phyloP scores from a whole-genome alignment of 2,888 invertebrate genomes.

The Xylocampa areola region DNA sequence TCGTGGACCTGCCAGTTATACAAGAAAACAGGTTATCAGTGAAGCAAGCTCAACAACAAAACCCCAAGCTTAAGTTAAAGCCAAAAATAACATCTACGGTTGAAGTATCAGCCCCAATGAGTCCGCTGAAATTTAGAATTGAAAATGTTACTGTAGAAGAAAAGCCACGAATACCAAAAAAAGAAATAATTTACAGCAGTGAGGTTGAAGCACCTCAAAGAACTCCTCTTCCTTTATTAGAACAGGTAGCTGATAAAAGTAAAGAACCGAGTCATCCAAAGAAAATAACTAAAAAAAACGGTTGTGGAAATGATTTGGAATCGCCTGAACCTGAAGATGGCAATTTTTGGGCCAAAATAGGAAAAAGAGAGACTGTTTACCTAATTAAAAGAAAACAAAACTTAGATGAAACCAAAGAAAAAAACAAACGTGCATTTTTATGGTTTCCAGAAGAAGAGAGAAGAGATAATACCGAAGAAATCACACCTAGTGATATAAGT shows the following conservation, averaged over 20 bases:
- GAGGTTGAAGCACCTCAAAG: slow-evolving; percentile 66
- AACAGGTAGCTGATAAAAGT: slow-evolving; percentile 49
- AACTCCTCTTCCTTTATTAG: slow-evolving; percentile 32
- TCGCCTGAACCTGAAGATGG: slow-evolving; percentile 84
- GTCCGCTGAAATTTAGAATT: slow-evolving; percentile 87
- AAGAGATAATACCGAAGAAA: slow-evolving; percentile 22
- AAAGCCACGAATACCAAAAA: slow-evolving; percentile 74
- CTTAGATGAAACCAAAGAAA: slow-evolving; percentile 80
- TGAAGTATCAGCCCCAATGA: slow-evolving; percentile 83
- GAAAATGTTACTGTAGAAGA: slow-evolving; percentile 91
- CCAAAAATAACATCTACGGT: slow-evolving; percentile 89
- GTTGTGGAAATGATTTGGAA: slow-evolving; percentile 58
- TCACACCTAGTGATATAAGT: neutral
- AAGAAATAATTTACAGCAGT: slow-evolving; percentile 79
- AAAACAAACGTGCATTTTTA: slow-evolving; percentile 74
- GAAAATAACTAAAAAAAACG: slow-evolving; percentile 64
- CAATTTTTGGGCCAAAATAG: slow-evolving; percentile 92
- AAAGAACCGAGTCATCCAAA: slow-evolving; percentile 62
- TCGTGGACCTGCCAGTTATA: slow-evolving; percentile 77
- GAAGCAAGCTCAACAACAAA: slow-evolving; percentile 69
- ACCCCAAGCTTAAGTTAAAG: slow-evolving; percentile 80
- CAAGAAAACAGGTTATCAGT: slow-evolving; percentile 81
- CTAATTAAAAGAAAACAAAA: slow-evolving; percentile 89
- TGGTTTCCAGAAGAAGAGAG: slow-evolving; percentile 80
- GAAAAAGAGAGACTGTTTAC: slow-evolving; percentile 91